Conservation (phyloP, 2,888 invertebrate genomes). For the Liodrosophila aerea region DNA sequence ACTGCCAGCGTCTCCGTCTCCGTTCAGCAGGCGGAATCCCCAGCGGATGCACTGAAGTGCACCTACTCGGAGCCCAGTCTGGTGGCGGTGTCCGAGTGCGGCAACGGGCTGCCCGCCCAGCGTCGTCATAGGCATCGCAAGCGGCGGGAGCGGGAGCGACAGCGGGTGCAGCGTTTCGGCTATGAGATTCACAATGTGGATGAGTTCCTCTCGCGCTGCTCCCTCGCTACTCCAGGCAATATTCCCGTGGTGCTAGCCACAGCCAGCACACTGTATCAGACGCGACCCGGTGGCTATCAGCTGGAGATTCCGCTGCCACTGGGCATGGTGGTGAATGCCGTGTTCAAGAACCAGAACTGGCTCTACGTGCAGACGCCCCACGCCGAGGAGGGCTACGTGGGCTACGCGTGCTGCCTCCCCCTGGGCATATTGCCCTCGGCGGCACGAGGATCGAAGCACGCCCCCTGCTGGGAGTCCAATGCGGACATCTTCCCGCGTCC, state of each 20-base stretch:
- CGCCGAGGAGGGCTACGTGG: conserved; percentile 91
- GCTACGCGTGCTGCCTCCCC: conserved; percentile 89
- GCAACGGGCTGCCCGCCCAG: conserved; percentile 31
- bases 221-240: conserved; percentile 91
- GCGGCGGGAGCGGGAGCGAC: conserved; percentile 75
- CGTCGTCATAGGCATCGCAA: conserved; percentile 81
- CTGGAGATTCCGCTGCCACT: conserved; percentile 88
- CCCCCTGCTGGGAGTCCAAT: conserved; percentile 91
- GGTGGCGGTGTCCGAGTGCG: conserved; percentile 80
- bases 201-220: conserved; percentile 90
- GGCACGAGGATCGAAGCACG: conserved; percentile 83
- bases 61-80: conserved; percentile 82
- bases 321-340: conserved; percentile 93
- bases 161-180: conserved; percentile 85
- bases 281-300: conserved; percentile 87
- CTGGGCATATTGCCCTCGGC: conserved; percentile 87
- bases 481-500: conserved; percentile 91
- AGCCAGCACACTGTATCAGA: conserved; percentile 89
- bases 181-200: conserved; percentile 92
- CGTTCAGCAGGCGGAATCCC: conserved; percentile 20
- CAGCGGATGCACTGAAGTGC: conserved; percentile 76
- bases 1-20: conserved; percentile 2
- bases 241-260: conserved; percentile 92
- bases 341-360: conserved; percentile 93
- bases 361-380: conserved; percentile 93